Evolutionary conservation across 92 coral and sea anemone species (phyloP).

Genomic region (Diadumene lineata): DNA sequence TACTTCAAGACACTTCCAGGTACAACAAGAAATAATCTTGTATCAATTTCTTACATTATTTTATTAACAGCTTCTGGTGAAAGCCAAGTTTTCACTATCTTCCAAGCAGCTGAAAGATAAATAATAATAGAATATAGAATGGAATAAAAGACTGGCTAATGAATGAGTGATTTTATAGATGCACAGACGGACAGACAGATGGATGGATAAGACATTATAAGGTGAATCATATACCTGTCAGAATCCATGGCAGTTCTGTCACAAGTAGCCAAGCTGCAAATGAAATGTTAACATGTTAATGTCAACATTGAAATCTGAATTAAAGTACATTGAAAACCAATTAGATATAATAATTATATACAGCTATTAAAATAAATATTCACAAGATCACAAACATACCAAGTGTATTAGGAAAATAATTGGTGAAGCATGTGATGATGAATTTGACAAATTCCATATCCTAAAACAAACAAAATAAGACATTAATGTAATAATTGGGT

Average conservation of each 20-base stretch:
- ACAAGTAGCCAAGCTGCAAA: conserved; percentile 73
- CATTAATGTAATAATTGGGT: not conserved
- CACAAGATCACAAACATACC: too few relatives aligned
- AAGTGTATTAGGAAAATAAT: conserved; percentile 76
- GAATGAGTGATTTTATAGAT: not conserved
- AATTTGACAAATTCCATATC: conserved; percentile 83
- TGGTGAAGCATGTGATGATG: conserved; percentile 70
- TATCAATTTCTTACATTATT: conserved; percentile 56
- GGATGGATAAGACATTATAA: not conserved
- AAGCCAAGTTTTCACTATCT: conserved; percentile 86
- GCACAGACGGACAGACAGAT: not conserved
- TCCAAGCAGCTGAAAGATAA: conserved; percentile 78
- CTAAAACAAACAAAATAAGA: conserved; percentile 34
- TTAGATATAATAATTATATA: not conserved
- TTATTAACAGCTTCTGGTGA: conserved; percentile 79
- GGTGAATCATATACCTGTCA: conserved; percentile 54
- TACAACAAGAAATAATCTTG: not conserved
- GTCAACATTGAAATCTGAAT: too few relatives aligned
- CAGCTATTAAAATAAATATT: not conserved
- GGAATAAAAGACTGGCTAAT: not conserved
- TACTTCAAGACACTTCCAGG: not conserved
- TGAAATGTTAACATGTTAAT: not conserved
- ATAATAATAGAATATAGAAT: not conserved
- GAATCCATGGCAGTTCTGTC: conserved; percentile 84
- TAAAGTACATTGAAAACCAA: too few relatives aligned